Base-by-base conservation (phyloP, 2,888 invertebrate species). In the Gisinianus flammeolus region DNA sequence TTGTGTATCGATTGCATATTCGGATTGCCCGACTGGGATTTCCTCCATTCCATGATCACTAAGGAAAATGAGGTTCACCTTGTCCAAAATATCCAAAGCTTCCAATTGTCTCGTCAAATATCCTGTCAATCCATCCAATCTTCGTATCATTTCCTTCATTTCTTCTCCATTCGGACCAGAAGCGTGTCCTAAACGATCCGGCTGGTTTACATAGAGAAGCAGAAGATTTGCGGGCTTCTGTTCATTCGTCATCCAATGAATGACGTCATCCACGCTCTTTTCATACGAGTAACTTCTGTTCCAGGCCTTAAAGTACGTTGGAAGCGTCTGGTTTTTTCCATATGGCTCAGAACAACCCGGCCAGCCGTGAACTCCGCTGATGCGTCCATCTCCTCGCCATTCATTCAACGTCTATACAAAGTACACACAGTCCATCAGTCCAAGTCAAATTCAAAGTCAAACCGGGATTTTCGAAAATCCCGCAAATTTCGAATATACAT, bases 31-130 rank as follows among this genome's bases (percentile, higher is more conserved):
- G 52, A 91, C 89, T n/a, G 88, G 86, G 0, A 86, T 89, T 0
- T 92, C 90, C 33, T 88, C 87, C 91, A 93, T 91, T n/a, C 93
- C 93, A 87, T 93, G 93, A 86, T 93, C 93, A 87, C 92, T 92
- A 64, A 92, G 86, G 80, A 93, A 89, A 77, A 93, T 89, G 0
- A 93, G 88, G 85, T 93, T 92, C 0, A 91, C 88, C 81, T 88
- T 88, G 31, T 89, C 87, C 3, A 86, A 84, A 70, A 93, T 86
- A 30, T 88, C 87, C 77, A 88, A 85, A 26, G 87, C 83, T 76
- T 88, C 85, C 22, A 93, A 85, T 85, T 89, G 87, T 44, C 89
- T 85, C 82, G 88, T 88, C 85, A 87, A 79, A 81, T 92, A 91
- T 73, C 88, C 88, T 0, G 90, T 90, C 6, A 91, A 86, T 80